Conservation (phyloP, 2,888 invertebrate species). For the Cordylochernes scorpioides region DNA sequence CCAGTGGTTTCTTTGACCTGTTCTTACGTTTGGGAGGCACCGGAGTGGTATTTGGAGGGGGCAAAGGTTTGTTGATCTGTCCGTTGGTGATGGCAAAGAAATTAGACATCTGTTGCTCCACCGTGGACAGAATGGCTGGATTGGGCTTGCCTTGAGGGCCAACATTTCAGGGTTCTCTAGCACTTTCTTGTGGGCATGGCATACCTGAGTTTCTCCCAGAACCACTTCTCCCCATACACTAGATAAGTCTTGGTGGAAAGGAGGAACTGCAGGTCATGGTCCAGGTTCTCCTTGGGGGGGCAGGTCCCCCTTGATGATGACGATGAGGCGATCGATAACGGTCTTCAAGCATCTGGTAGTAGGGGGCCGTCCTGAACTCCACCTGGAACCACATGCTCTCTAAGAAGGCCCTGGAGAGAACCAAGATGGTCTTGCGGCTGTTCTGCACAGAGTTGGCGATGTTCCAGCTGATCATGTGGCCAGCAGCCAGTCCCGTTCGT, state of each 20-base stretch:
- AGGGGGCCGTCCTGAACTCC: conserved; percentile 17
- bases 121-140: neutral
- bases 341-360: conserved; percentile 17
- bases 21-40: too few relatives aligned
- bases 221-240: conserved; percentile 16
- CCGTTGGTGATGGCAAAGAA: too few relatives aligned
- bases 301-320: conserved; percentile 16
- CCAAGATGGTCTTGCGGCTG: conserved; percentile 15
- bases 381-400: conserved; percentile 16
- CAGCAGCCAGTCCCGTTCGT: conserved; percentile 17
- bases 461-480: conserved; percentile 16
- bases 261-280: conserved; percentile 15
- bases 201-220: conserved; percentile 17
- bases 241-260: conserved; percentile 17
- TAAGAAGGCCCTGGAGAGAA: conserved; percentile 15
- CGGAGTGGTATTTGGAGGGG: too few relatives aligned
- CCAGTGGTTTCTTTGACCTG: too few relatives aligned
- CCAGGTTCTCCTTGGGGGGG: conserved; percentile 16
- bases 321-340: conserved; percentile 16
- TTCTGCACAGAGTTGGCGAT: conserved; percentile 16
- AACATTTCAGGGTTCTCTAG: neutral
- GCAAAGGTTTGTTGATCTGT: too few relatives aligned
- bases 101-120: neutral
- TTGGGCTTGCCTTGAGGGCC: neutral
- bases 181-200: too few relatives aligned